Base-by-base conservation (phyloP, 23 tunicate species). In the Botrylloides violaceus region DNA sequence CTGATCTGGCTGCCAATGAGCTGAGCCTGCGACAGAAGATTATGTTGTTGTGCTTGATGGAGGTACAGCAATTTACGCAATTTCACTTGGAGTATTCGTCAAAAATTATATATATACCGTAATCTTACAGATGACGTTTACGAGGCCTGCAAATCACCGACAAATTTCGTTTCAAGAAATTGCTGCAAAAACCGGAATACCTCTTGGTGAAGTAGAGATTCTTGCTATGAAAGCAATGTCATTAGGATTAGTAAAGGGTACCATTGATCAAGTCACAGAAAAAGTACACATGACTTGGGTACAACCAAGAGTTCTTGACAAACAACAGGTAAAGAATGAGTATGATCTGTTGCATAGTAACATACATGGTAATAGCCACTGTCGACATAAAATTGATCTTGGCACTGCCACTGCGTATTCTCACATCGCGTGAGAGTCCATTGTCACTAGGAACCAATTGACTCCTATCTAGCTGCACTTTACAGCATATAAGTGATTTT, bases 231-330 rank as follows among this genome's bases (percentile, higher is more conserved):
- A 86, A 53, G 98, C 98, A 38, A 84, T 93, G 94, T 93, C 98
- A 0, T 82, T 93, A 20, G 94, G 94, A 25, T 58, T 93, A 24
- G 98, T 93, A 15, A 77, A 65, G 49, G 98, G 98, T 2, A 81
- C 88, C 3, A 93, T 93, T 68, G 98, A 93, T 66, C 94, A 93
- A 75, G 93, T 92, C 18, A 85, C 92, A 63, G 75, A 81, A 68
- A 77, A 93, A 65, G 84, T 93, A 21, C 85, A 86, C 62, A 93
- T 93, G 98, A 64, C 81, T 7, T 93, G 98, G 98, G 98, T 93
- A 27, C 98, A 93, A 55, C 98, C 98, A 1, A 55, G 98, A 65
- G 98, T 93, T 22, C 81, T 93, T 31, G 84, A 85, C 59, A 78
- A 74, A 58, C 73, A 77, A 59, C 98, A 93, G 95, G 98, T 92